These are phyloP conservation scores for Taeniopygia guttata DNA, from an alignment of 2,797 vertebrate genomes.

Conservation along the genomic window DNA sequence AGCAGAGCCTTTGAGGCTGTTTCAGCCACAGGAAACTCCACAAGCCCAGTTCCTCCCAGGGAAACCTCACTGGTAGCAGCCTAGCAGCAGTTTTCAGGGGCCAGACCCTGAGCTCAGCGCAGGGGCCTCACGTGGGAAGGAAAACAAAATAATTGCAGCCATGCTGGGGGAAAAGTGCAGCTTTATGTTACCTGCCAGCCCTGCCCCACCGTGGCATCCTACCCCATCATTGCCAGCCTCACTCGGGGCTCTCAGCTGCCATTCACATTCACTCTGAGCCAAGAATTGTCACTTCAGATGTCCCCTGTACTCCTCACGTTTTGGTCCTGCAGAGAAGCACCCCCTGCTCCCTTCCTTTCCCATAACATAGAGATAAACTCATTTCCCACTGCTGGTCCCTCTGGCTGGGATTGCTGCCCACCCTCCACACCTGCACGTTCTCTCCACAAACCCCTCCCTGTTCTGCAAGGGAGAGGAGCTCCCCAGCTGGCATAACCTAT, in stretches of 20 bases:
- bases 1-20: neutral
- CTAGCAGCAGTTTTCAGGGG: neutral
- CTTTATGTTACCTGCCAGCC: accelerated
- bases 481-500: neutral
- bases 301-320: neutral
- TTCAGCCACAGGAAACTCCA: neutral
- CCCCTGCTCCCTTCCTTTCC: neutral
- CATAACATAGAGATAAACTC: accelerated
- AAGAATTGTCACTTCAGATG: neutral
- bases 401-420: neutral
- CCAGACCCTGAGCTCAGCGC: neutral
- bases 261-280: accelerated
- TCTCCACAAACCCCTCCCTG: neutral
- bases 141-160: neutral
- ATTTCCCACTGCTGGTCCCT: accelerated
- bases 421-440: neutral
- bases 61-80: neutral
- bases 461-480: neutral
- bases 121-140: accelerated
- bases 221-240: neutral
- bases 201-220: neutral
- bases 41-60: neutral
- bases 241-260: neutral
- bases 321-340: neutral
- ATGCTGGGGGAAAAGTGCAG: neutral